Evolutionary conservation across 92 coral and sea anemone genomes (phyloP).

Genomic region (Zoanthus gigantus): DNA sequence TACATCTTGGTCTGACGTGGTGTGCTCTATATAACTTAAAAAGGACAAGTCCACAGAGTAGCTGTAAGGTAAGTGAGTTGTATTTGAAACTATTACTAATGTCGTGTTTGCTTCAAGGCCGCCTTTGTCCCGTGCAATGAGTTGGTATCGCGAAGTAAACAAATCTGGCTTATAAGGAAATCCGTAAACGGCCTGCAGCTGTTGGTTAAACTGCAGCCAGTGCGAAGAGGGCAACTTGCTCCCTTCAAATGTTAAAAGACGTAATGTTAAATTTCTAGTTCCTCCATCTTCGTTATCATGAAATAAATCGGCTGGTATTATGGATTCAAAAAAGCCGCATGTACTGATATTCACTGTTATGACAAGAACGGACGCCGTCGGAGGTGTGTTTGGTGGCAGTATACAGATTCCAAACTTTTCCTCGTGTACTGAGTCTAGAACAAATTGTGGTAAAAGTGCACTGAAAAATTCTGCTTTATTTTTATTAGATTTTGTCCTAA

Average conservation of each 20-base stretch:
- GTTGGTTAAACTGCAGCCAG: conserved; percentile 65
- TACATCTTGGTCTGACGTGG: conserved; percentile 22
- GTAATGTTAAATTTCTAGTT: conserved; percentile 70
- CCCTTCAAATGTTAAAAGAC: conserved; percentile 52
- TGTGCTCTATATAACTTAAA: conserved; percentile 29
- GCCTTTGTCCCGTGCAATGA: conserved; percentile 74
- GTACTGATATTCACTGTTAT: conserved; percentile 18
- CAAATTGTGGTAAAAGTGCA: too few species aligned
- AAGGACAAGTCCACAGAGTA: conserved; percentile 36
- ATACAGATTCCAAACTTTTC: too few species aligned
- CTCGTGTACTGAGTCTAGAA: too few species aligned
- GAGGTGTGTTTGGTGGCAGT: conserved; percentile 35
- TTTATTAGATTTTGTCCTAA: too few species aligned
- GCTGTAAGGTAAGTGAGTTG: conserved; percentile 18
- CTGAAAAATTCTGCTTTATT: too few species aligned
- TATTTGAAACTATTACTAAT: conserved; percentile 63
- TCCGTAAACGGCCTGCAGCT: conserved; percentile 57
- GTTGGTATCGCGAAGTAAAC: conserved; percentile 58
- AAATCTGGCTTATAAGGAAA: conserved; percentile 55
- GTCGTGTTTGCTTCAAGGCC: conserved; percentile 58
- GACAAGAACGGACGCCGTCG: conserved; percentile 5
- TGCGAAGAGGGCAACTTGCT: conserved; percentile 39
- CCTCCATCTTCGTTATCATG: conserved; percentile 78
- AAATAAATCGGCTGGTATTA: conserved; percentile 66
- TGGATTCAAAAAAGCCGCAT: conserved; percentile 31